Base-by-base conservation (phyloP, 1,140 invertebrate genomes). In the Potamilus streckersoni region DNA sequence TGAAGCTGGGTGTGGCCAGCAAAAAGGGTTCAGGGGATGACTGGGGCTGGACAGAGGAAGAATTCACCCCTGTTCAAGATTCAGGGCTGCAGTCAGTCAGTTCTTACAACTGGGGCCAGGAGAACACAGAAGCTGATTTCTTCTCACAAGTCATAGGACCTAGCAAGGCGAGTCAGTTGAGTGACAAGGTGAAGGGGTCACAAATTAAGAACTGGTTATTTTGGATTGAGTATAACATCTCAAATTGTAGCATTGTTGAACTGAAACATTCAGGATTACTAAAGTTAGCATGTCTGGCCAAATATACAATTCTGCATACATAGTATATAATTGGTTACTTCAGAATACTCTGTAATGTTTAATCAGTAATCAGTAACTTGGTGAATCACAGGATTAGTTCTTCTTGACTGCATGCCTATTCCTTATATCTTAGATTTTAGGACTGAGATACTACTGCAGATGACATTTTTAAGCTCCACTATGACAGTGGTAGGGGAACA, bases 1-100 rank as follows among this genome's bases (percentile, higher is more conserved):
- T 73, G 61, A 75, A 74, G 69, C 66, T 73, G 2, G 70, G 66
- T 56, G 68, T 65, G 12, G 16, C 62, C 17, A 65, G 74, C 16
- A 74, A 76, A 73, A 73, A 67, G 38, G 19, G 70, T 87, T 92
- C 92, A 87, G 92, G 88, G 78, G 89, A 91, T 76, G 91, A 91
- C 79, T 90, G 90, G 23, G 91, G 92, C 74, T 91, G 88, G 77
- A 92, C 94, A 94, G 94, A 94, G 69, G 94, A 95, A 82, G 92
- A 93, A 5, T 95, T 96, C 71, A 80, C 83, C 56, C 82, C 82
- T 55, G 84, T 83, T 2, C 82, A 83, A 55, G 81, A 84, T 66
- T 79, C 68, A 49, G 81, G 80, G 55, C 65, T 86, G 4, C 62
- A 77, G 19, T 78, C 84, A n/a, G 82, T 84, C 23, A 86, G 85